Evolutionary conservation across 1,140 invertebrate species (phyloP).

Genomic region (Batillaria attramentaria): DNA sequence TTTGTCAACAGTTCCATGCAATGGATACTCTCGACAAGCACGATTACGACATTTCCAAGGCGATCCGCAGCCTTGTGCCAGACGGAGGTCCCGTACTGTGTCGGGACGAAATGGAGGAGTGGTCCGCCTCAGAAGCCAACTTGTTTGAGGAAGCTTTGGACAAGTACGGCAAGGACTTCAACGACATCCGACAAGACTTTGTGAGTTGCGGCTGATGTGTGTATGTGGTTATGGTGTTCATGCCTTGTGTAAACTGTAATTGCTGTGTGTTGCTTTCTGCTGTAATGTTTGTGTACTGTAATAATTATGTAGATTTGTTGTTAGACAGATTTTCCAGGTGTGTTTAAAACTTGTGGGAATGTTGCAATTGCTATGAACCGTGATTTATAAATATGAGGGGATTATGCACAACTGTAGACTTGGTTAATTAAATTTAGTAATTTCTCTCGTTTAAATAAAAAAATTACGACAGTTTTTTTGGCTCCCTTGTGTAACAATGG

Average conservation of each 20-base stretch:
- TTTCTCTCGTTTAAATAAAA: too few relatives aligned
- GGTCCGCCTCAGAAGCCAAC: slow-evolving; percentile 99
- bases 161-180: slow-evolving; percentile 99
- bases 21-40: slow-evolving; percentile 98
- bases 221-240: too few relatives aligned
- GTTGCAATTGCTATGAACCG: background rate
- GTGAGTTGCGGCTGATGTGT: slow-evolving; percentile 77
- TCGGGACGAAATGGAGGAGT: slow-evolving; percentile 99
- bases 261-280: too few relatives aligned
- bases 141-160: slow-evolving; percentile 98
- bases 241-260: too few relatives aligned
- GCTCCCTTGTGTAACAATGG: too few relatives aligned
- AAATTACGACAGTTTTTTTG: too few relatives aligned
- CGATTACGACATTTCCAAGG: slow-evolving; percentile 90
- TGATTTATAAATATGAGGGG: background rate
- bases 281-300: background rate
- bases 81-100: slow-evolving; percentile 95
- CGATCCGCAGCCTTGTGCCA: slow-evolving; percentile 94
- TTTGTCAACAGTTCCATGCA: slow-evolving; percentile 95
- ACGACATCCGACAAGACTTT: slow-evolving; percentile 98
- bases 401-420: background rate
- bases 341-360: background rate
- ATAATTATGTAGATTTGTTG: background rate
- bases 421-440: too few relatives aligned
- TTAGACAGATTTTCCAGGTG: background rate